A percentile compares a stretch with the other conserved stretches of the same genome.
Conservation (phyloP, 2,797 vertebrate genomes). For the Enteromius anoplus region DNA sequence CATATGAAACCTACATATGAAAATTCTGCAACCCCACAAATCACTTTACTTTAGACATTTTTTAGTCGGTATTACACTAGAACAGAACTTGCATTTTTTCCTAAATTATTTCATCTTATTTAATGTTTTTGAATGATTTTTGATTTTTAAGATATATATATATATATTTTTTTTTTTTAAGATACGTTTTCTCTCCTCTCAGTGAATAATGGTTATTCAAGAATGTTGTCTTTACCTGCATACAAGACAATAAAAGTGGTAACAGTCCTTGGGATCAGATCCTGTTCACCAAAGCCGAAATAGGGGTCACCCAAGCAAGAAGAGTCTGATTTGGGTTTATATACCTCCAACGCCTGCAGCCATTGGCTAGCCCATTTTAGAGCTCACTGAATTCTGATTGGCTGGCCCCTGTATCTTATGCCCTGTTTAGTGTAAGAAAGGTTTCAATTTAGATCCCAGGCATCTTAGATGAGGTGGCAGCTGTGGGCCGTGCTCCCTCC, state of each 20-base stretch:
- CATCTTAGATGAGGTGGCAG: conserved; percentile 70
- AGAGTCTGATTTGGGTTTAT: conserved; percentile 68
- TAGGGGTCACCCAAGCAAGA: conserved; percentile 80
- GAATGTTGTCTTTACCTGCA: conserved; percentile 74
- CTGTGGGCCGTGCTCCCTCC: conserved; percentile 62
- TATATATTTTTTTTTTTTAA: not conserved
- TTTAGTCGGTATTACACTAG: not conserved
- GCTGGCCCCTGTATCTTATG: conserved; percentile 64
- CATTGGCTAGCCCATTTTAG: conserved; percentile 76
- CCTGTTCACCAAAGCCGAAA: conserved; percentile 82
- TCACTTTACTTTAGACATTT: not conserved
- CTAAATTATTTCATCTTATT: not conserved
- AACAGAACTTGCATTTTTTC: not conserved
- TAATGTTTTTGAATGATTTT: not conserved
- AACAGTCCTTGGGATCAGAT: conserved; percentile 86
- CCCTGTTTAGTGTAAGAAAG: conserved; percentile 73
- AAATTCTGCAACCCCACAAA: not conserved
- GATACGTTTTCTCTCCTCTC: not conserved
- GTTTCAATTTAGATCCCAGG: conserved; percentile 71
- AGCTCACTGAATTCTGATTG: conserved; percentile 73
- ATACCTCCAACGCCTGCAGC: conserved; percentile 68
- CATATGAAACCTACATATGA: not conserved
- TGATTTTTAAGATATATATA: not conserved
- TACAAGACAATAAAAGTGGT: conserved; percentile 78
- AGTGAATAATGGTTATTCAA: conserved; percentile 14